Evolutionary conservation across 2,888 invertebrate species (phyloP).

Genomic region (Cerastis rubricosa): DNA sequence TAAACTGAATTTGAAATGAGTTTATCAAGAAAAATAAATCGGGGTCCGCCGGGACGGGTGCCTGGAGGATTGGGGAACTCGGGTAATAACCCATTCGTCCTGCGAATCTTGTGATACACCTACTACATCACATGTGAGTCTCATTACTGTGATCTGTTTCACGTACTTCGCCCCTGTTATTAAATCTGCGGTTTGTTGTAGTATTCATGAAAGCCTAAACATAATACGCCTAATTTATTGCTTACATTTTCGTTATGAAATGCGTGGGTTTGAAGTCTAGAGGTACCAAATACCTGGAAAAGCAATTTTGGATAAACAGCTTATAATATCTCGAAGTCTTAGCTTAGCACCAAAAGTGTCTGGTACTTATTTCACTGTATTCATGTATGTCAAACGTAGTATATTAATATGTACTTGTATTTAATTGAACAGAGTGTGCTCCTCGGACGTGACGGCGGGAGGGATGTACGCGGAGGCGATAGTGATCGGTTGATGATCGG

Average conservation of each 20-base stretch:
- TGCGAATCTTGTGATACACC: neutral
- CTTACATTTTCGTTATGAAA: conserved; percentile 3
- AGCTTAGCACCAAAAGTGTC: neutral
- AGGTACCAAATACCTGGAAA: neutral
- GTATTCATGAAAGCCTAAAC: neutral
- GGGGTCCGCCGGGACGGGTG: no score
- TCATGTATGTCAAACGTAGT: neutral
- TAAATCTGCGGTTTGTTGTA: neutral
- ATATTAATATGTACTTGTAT: no score
- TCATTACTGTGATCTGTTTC: neutral
- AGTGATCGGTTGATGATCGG: no score
- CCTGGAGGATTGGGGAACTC: no score
- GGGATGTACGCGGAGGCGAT: no score
- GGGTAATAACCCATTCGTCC: neutral
- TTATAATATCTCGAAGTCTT: neutral
- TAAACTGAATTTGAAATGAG: no score
- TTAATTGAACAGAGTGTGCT: no score
- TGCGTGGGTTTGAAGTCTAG: neutral
- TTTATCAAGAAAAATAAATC: no score
- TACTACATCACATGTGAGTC: neutral
- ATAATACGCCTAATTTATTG: neutral
- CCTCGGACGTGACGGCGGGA: no score
- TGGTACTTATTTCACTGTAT: neutral
- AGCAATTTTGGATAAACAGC: neutral
- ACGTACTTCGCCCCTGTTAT: neutral